These are phyloP conservation scores for Mimumesa dahlbomi DNA, from an alignment of 2,888 invertebrate genomes.

Conservation along the genomic window DNA sequence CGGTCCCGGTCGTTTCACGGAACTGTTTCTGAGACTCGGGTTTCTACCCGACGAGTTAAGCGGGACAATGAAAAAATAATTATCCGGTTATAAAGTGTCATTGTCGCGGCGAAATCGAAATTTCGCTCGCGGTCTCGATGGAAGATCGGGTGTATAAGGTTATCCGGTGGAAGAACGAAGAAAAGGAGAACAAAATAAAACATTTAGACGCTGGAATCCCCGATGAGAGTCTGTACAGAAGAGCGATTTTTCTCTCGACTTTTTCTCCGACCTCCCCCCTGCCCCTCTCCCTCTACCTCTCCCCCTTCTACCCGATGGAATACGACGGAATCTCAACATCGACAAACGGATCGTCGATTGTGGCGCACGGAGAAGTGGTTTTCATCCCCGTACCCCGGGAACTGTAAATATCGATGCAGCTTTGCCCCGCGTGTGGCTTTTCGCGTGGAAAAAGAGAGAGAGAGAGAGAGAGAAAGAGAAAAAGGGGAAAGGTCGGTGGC, in stretches of 20 bases:
- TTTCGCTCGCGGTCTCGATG: too few relatives aligned
- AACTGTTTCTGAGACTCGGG: too few relatives aligned
- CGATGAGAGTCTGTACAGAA: slow-evolving; percentile 2
- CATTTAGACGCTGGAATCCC: neutral
- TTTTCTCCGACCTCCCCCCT: neutral
- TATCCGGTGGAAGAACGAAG: too few relatives aligned
- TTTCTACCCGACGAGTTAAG: too few relatives aligned
- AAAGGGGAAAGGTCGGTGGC: neutral
- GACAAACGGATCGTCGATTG: slow-evolving; percentile 53
- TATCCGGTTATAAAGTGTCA: too few relatives aligned
- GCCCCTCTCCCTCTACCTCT: neutral
- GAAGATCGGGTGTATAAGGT: too few relatives aligned
- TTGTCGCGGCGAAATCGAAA: too few relatives aligned
- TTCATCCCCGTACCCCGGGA: slow-evolving; percentile 17
- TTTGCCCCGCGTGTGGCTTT: slow-evolving; percentile 1
- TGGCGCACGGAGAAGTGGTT: slow-evolving; percentile 45
- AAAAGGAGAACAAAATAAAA: too few relatives aligned
- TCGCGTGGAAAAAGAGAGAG: neutral
- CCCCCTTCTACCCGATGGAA: neutral
- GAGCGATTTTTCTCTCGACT: neutral
- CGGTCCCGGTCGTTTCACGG: too few relatives aligned
- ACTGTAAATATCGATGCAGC: slow-evolving; percentile 48
- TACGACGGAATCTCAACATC: slow-evolving; percentile 30
- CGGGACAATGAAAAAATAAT: too few relatives aligned
- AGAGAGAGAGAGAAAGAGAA: neutral